Percentiles rank a stretch among this genome's conserved stretches.
These are phyloP conservation scores for Agraylea sexmaculata DNA, from an alignment of 1,140 invertebrate species.

Conservation along the genomic window DNA sequence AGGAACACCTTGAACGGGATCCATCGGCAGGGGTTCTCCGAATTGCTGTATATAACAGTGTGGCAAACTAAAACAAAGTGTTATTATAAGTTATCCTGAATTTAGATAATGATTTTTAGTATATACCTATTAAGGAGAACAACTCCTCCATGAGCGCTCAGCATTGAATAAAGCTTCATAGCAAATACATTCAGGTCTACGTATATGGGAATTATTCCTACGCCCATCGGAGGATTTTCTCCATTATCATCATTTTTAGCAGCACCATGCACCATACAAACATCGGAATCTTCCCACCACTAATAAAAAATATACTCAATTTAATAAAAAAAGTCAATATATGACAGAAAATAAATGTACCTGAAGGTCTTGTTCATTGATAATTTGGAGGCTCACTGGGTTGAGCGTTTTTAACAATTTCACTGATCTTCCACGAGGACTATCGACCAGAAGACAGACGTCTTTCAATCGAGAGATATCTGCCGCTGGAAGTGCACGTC, in stretches of 20 bases:
- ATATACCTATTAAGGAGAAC: conserved; percentile 54
- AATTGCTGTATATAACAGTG: conserved; percentile 68
- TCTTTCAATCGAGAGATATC: conserved; percentile 68
- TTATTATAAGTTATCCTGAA: conserved; percentile 1
- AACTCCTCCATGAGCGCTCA: conserved; percentile 53
- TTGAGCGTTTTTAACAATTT: conserved; percentile 40
- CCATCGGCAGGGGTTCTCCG: conserved; percentile 38
- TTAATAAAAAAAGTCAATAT: too few species aligned
- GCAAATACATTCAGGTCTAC: conserved; percentile 54
- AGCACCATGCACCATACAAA: conserved; percentile 46
- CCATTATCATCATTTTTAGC: conserved; percentile 40
- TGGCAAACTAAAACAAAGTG: conserved; percentile 49
- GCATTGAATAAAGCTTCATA: conserved; percentile 49
- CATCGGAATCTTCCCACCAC: conserved; percentile 28
- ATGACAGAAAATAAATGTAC: too few species aligned
- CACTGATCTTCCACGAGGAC: conserved; percentile 53
- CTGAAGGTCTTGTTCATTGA: too few species aligned
- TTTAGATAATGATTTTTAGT: not conserved
- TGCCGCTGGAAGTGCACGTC: conserved; percentile 62
- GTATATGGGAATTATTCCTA: conserved; percentile 54
- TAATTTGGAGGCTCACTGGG: conserved; percentile 36
- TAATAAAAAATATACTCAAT: too few species aligned
- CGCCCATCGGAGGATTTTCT: conserved; percentile 53
- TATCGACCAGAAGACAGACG: conserved; percentile 53
- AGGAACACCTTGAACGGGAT: conserved; percentile 53